phyloP scores from a whole-genome alignment of 2,113 vertebrate species.

The Triplophysa rosa region DNA sequence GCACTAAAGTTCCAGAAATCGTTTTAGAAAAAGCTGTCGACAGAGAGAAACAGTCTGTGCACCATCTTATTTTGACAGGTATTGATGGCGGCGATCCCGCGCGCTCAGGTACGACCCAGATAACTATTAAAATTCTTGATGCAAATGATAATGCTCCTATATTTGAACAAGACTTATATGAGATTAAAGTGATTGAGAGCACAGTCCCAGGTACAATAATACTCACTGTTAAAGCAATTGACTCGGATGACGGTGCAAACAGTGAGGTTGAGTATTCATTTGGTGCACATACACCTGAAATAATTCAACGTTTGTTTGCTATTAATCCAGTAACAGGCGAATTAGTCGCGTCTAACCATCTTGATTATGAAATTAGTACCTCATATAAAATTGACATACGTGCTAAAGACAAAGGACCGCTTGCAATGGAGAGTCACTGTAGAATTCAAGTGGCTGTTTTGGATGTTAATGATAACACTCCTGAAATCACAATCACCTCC shows the following conservation, averaged over 20 bases:
- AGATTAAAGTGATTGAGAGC: constrained; percentile 77
- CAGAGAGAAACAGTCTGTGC: constrained; percentile 63
- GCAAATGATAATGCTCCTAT: constrained; percentile 81
- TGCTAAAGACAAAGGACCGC: constrained; percentile 79
- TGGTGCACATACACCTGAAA: constrained; percentile 72
- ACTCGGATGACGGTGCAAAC: constrained; percentile 80
- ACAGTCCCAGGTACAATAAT: constrained; percentile 69
- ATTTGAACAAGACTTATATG: constrained; percentile 75
- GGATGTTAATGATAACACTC: constrained; percentile 83
- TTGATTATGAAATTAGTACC: constrained; percentile 79
- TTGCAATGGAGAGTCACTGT: constrained; percentile 75
- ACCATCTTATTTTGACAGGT: constrained; percentile 70
- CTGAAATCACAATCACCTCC: constrained; percentile 80
- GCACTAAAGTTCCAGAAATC: constrained; percentile 62
- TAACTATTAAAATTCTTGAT: constrained; percentile 79
- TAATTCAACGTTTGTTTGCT: constrained; percentile 73
- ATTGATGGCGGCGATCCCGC: constrained; percentile 75
- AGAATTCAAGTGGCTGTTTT: constrained; percentile 75
- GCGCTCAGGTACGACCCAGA: constrained; percentile 69
- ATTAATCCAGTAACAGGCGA: constrained; percentile 78
- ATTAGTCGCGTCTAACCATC: constrained; percentile 67
- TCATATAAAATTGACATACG: constrained; percentile 80
- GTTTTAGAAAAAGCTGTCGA: constrained; percentile 62
- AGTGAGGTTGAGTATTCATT: constrained; percentile 81
- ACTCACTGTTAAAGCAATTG: constrained; percentile 77